A percentile compares a stretch with the other conserved stretches of the same genome.
Evolutionary conservation across 2,113 vertebrate genomes (phyloP).

Genomic region (Nesoenas mayeri): DNA sequence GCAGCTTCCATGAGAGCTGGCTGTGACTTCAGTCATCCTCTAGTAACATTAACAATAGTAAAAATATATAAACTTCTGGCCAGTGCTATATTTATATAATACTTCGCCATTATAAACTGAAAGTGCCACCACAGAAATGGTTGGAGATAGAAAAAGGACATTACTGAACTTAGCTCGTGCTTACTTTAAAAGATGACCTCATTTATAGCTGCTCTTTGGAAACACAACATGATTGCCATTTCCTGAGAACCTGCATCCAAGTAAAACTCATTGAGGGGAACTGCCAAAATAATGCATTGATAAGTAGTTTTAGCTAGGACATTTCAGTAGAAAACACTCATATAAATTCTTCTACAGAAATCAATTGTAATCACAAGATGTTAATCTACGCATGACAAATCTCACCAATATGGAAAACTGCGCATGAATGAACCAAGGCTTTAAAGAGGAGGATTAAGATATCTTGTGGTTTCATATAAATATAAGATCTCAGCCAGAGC

Average conservation of each 20-base stretch:
- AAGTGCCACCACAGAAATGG: neutral
- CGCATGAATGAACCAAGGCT: neutral
- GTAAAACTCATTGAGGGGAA: neutral
- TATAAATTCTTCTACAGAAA: neutral
- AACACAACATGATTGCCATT: neutral
- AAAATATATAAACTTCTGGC: neutral
- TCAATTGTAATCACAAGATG: neutral
- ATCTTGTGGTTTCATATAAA: neutral
- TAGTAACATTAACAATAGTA: neutral
- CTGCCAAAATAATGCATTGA: neutral
- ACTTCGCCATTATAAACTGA: neutral
- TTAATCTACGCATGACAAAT: neutral
- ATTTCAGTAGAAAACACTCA: neutral
- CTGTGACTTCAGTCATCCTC: neutral
- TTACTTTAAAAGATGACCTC: neutral
- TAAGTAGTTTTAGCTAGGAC: neutral
- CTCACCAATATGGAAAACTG: neutral
- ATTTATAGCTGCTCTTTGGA: neutral
- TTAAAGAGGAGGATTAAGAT: neutral
- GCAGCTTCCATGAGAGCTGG: neutral
- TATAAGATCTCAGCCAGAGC: neutral
- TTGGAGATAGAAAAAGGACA: neutral
- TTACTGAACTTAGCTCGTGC: neutral
- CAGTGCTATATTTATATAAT: neutral
- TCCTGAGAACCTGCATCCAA: neutral